A percentile compares a stretch with the other conserved stretches of the same genome.
These are phyloP conservation scores for Carduelis carduelis DNA, from an alignment of 2,797 vertebrate species.

Conservation along the genomic window DNA sequence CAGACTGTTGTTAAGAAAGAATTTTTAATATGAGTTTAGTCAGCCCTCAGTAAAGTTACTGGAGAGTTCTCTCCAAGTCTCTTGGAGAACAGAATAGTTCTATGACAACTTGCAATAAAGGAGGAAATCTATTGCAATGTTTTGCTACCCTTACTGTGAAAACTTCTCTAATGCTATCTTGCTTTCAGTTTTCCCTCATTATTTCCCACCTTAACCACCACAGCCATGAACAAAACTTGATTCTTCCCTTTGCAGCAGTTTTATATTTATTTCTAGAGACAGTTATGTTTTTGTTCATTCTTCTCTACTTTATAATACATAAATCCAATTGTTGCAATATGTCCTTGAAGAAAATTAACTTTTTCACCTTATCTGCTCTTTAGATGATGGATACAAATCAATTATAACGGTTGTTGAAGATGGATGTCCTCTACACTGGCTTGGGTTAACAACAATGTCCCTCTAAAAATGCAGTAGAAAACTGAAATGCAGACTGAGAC, in stretches of 20 bases:
- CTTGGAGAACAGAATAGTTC: background rate
- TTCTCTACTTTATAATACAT: background rate
- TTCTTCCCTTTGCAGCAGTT: background rate
- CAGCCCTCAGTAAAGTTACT: background rate
- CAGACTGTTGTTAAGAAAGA: background rate
- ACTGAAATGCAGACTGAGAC: background rate
- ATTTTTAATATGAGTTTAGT: background rate
- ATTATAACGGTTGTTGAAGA: background rate
- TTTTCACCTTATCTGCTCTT: background rate
- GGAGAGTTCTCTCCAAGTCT: background rate
- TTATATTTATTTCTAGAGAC: background rate
- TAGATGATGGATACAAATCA: background rate
- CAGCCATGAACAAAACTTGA: background rate
- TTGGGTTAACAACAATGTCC: background rate
- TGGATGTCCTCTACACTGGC: background rate
- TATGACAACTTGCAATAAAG: background rate
- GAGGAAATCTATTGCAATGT: background rate
- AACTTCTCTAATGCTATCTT: background rate
- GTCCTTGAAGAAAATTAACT: background rate
- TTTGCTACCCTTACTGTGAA: background rate
- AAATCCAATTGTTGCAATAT: background rate
- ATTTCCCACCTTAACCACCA: background rate
- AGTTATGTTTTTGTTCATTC: background rate
- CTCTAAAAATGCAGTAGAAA: background rate
- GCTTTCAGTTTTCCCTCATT: background rate